A percentile compares a stretch with the other conserved stretches of the same genome.
phyloP scores from a whole-genome alignment of 1,140 invertebrate species.

The Galleria mellonella region DNA sequence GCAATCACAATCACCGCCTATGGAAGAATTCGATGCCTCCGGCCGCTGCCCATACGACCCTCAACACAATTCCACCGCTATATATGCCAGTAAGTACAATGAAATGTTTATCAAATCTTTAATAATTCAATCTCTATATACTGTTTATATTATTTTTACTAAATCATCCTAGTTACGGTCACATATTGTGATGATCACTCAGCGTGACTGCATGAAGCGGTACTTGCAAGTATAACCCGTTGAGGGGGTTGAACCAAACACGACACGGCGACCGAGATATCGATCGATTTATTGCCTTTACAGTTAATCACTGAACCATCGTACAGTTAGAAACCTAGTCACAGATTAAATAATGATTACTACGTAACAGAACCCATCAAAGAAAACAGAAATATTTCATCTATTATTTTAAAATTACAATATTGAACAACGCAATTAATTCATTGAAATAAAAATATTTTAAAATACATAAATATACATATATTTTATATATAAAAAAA shows the following conservation, averaged over 20 bases:
- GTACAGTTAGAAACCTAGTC: too few species aligned
- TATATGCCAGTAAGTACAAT: slow-evolving; percentile 77
- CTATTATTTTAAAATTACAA: too few species aligned
- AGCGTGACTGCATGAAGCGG: slow-evolving; percentile 17
- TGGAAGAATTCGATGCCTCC: slow-evolving; percentile 85
- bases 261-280: slow-evolving; percentile 34
- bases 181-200: slow-evolving; percentile 22
- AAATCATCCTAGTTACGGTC: slow-evolving; percentile 18
- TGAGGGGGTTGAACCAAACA: slow-evolving; percentile 33
- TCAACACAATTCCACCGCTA: slow-evolving; percentile 93
- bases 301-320: slow-evolving; percentile 17
- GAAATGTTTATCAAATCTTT: background rate
- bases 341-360: too few species aligned
- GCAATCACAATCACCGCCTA: slow-evolving; percentile 60
- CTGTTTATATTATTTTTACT: background rate
- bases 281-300: slow-evolving; percentile 42
- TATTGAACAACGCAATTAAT: background rate
- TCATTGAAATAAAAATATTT: background rate
- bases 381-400: too few species aligned
- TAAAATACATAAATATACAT: too few species aligned
- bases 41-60: slow-evolving; percentile 95
- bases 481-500: too few species aligned
- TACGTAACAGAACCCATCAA: too few species aligned
- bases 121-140: too few species aligned
- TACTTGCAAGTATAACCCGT: slow-evolving; percentile 10